Base-by-base conservation (phyloP, 2,113 vertebrate species). In the Poeciliopsis prolifica region DNA sequence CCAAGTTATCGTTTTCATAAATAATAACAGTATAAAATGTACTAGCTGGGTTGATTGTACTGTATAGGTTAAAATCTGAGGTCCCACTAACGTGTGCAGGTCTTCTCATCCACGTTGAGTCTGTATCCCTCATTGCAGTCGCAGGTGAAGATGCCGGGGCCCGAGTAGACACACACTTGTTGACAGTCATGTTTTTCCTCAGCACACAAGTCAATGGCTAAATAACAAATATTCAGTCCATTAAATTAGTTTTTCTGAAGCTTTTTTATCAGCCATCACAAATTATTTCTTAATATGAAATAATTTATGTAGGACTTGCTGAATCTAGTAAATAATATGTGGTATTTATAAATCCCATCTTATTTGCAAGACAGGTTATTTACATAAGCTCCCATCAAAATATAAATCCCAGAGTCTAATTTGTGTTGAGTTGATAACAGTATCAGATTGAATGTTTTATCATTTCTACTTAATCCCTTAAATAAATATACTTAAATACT, bases 91-190 rank as follows among this genome's bases (percentile, higher is more conserved):
- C 91, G 90, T 88, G 84, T 24, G 42, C 97, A 99, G 11, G 95
- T 97, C 92, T 94, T 98, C 78, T 93, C 91, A 0, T 99, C 96
- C 0, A 75, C 8, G 0, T 95, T 95, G 68, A 99, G 95, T 6
- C 86, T 93, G 94, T 97, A 96, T 35, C 97, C 96, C 37, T 67
- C 14, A 2, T 42, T 67, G n/a, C 65, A 67, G 37, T 67, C n/a
- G n/a, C 65, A 67, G 65, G 37, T 67, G 65, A 67, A 44, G n/a
- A 67, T 4, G 37, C n/a, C 65, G 37, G 65, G 65, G 7, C 65
- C 37, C 65, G 40, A 42, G 65, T 67, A 42, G 65, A 67, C 65
- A 67, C 65, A 67, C 5, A 67, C 37, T 67, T 67, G 65, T 67
- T 42, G 4, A 28, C 65, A 67, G 65, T 44, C n/a, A 28, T 67